phyloP scores from a whole-genome alignment of 2,113 vertebrate genomes.

The Myanophis thanlyinensis region DNA sequence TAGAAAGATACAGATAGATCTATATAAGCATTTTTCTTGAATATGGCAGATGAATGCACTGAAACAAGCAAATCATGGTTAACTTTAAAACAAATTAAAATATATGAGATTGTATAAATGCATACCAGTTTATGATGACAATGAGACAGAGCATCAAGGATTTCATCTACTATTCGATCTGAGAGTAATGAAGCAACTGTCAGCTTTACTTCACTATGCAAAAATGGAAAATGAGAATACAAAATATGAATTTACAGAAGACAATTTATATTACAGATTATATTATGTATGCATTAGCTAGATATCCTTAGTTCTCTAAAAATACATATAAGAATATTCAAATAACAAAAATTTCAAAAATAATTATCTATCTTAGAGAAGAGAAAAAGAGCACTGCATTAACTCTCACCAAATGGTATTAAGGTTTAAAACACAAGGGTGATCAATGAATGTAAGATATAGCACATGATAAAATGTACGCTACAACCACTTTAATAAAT shows the following conservation, averaged over 20 bases:
- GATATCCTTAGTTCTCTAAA: slow-evolving; percentile 39
- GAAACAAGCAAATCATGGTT: background rate
- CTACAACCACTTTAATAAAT: slow-evolving; percentile 24
- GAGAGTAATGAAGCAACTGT: slow-evolving; percentile 96
- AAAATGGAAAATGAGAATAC: slow-evolving; percentile 52
- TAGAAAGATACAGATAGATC: background rate
- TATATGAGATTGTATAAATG: slow-evolving; percentile 1
- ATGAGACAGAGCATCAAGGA: slow-evolving; percentile 87
- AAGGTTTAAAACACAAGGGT: background rate
- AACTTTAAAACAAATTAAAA: background rate
- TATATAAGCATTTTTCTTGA: background rate
- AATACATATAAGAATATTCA: slow-evolving; percentile 17
- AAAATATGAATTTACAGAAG: slow-evolving; percentile 26
- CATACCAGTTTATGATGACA: slow-evolving; percentile 90
- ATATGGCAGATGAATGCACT: background rate
- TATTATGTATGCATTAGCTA: slow-evolving; percentile 23
- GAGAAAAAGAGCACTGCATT: slow-evolving; percentile 58
- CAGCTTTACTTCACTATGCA: slow-evolving; percentile 90
- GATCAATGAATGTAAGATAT: slow-evolving; percentile 38
- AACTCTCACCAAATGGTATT: slow-evolving; percentile 28
- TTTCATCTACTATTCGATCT: slow-evolving; percentile 95
- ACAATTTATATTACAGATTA: slow-evolving; percentile 4
- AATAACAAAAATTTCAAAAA: slow-evolving; percentile 42
- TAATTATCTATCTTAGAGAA: slow-evolving; percentile 51
- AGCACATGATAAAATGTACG: slow-evolving; percentile 22